Base-by-base conservation (phyloP, 2,888 invertebrate genomes). In the Erebia aethiops region DNA sequence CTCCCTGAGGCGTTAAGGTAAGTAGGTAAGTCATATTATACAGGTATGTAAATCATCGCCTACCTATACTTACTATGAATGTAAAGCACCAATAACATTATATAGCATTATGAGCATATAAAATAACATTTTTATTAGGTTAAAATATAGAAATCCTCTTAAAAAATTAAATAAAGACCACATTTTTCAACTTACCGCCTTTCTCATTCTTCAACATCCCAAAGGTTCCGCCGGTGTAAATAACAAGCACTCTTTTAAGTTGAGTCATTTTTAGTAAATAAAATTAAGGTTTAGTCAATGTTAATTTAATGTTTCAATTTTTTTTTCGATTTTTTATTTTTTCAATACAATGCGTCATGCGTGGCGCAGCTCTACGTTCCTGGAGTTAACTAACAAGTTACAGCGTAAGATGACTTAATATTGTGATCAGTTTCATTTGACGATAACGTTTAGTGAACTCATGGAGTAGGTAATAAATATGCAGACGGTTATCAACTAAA, bases 191-290 rank as follows among this genome's bases (percentile, higher is more conserved):
- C 8, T 57, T 85, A 97, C 98, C 97, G 92, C 97, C 96, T 80
- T 95, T 94, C 56, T 95, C 94, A 87, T 97, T 96, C 78, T 96
- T 95, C 83, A 96, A 94, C 99, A 99, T 99, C 72, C 99, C 99
- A 87, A 99, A 98, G 0, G 99, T 99, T 16, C 99, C 99, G 1
- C 99, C 99, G 0, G 98, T 98, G 86, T 98, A 99, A 18, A 99
- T 94, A 14, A 83, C 89, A 0, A 91, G 78, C 21, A 91, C 81
- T 78, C 81, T 80, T 73, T 82, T 87, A 2, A 72, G 76, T 80
- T 80, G 78, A 71, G 76, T 80, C 89, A 90, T 90, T 78, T 74
- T 62, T 8, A 18, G 13, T 4, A 11, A 16, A 41, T 16, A 16
- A 41, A 3, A 35, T 7, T 14, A 8, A 10, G 14, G n/a, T 1